Conservation (phyloP, 1,140 invertebrate genomes). For the Brachystomella parvula region DNA sequence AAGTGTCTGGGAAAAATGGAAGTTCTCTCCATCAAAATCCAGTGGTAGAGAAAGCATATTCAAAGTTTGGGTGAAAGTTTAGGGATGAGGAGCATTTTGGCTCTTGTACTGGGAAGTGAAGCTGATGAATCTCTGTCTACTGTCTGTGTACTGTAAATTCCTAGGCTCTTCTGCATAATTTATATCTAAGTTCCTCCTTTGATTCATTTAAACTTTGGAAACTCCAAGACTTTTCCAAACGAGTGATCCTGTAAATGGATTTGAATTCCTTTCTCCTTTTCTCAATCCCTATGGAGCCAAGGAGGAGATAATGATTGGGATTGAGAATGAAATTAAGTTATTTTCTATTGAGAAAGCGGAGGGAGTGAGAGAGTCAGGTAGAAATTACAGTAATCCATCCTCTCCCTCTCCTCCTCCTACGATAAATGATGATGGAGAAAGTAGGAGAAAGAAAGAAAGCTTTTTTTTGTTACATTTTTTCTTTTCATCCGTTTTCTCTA, state of each 20-base stretch:
- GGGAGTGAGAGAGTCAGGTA: background rate
- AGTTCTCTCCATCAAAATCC: background rate
- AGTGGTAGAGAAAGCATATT: background rate
- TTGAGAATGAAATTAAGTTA: conserved; percentile 8
- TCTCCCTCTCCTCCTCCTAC: too few species aligned
- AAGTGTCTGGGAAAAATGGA: background rate
- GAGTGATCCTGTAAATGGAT: background rate
- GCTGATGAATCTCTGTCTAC: too few species aligned
- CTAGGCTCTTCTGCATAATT: too few species aligned
- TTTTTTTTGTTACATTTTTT: too few species aligned
- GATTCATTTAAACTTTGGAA: background rate
- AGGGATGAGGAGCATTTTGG: background rate
- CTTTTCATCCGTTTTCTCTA: too few species aligned
- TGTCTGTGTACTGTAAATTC: too few species aligned
- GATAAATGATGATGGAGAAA: too few species aligned
- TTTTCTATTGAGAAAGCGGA: conserved; percentile 7
- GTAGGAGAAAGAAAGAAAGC: too few species aligned
- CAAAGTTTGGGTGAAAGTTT: background rate
- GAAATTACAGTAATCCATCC: too few species aligned
- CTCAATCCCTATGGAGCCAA: background rate
- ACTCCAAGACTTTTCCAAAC: background rate
- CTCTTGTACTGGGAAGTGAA: too few species aligned
- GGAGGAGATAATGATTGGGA: background rate
- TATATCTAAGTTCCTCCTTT: background rate
- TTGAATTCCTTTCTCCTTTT: background rate